Base-by-base conservation (phyloP, 2,797 vertebrate genomes). In the Carapus acus region DNA sequence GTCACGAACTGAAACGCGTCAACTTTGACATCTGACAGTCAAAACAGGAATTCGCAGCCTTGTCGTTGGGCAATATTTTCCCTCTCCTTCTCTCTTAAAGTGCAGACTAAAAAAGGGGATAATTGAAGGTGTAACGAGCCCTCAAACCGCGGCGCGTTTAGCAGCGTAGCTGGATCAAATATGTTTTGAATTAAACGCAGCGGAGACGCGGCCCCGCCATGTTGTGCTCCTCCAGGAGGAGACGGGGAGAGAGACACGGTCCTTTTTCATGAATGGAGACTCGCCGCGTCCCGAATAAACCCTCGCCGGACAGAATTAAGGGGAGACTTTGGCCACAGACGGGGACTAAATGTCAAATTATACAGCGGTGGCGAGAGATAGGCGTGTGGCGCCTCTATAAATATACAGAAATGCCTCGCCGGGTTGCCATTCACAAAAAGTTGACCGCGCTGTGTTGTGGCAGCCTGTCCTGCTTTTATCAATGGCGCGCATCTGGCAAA, bases 181-280 rank as follows among this genome's bases (percentile, higher is more conserved):
- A 82, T 91, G 89, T 92, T 92, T 93, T 88, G 84, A 91, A 88
- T 90, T 89, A 71, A 92, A 90, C 85, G 86, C 87, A 87, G 86
- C 86, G 88, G 88, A 91, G 90, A 64, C 38, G 48, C 88, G 88
- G 88, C 90, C 88, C 87, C 91, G 90, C 86, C 76, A 88, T 88
- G 87, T 91, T 91, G 85, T 83, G 73, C 77, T 84, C 77, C 80
- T 88, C 80, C 73, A 83, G 80, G 78, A 76, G 69, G 75, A 67
- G 44, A 65, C 66, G 43, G 70, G 45, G 51, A 43, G 45, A 9
- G 51, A 43, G 45, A 9, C 24, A 5, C 24, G 24, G 24, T 5
- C 4, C 73, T 73, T 76, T 88, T 90, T 91, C 84, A 87, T 92
- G 89, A 92, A 91, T 91, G 89, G 86, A 88, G 74, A 69, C 49